A percentile compares a stretch with the other conserved stretches of the same genome.
phyloP scores from a whole-genome alignment of 2,888 invertebrate genomes.

The Callosobruchus maculatus region DNA sequence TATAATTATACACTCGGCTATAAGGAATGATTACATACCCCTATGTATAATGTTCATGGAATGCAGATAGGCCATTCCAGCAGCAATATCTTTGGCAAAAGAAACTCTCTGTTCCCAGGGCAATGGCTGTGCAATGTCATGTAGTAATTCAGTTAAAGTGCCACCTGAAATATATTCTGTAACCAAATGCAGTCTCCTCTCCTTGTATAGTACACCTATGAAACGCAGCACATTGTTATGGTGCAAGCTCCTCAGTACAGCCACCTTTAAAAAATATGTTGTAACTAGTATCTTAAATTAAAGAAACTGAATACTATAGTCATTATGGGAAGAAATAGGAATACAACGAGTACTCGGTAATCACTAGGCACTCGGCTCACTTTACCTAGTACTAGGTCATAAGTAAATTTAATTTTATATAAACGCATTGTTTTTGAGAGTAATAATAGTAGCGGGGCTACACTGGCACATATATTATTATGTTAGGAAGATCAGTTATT shows the following conservation, averaged over 20 bases:
- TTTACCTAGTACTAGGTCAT: no score
- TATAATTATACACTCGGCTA: no score
- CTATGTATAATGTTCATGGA: slow-evolving; percentile 88
- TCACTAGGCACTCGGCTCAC: no score
- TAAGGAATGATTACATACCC: slow-evolving; percentile 15
- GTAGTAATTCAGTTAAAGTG: slow-evolving; percentile 79
- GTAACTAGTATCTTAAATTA: slow-evolving; percentile 32
- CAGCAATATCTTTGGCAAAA: slow-evolving; percentile 87
- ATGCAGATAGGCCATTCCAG: slow-evolving; percentile 92
- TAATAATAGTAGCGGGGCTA: no score
- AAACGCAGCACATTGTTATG: slow-evolving; percentile 89
- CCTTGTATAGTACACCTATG: slow-evolving; percentile 90
- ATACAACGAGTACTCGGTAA: no score
- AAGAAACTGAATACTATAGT: no score
- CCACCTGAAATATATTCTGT: slow-evolving; percentile 93
- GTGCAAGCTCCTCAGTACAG: slow-evolving; percentile 81
- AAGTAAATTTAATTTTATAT: no score
- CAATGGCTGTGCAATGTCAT: slow-evolving; percentile 65
- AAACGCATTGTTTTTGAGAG: no score
- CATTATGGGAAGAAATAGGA: no score
- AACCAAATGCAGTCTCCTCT: slow-evolving; percentile 84
- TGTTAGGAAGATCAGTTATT: no score
- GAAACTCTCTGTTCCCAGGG: slow-evolving; percentile 79
- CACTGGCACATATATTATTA: no score
- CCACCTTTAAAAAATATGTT: slow-evolving; percentile 55